Evolutionary conservation across 1,140 invertebrate species (phyloP).

Genomic region (Forficula auricularia): DNA sequence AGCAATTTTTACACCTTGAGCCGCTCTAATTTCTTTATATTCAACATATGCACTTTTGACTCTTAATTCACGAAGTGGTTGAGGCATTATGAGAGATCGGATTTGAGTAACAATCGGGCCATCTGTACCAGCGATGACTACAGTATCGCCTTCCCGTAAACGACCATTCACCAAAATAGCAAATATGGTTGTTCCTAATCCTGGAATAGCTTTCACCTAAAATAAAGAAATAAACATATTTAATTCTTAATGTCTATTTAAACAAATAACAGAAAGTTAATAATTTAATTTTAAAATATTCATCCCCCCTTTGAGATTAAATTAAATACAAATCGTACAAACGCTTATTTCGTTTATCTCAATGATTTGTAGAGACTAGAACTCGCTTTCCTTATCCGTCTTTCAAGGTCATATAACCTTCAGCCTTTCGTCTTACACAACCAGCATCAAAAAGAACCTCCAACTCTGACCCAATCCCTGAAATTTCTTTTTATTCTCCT

Average conservation of each 20-base stretch:
- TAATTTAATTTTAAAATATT: background rate
- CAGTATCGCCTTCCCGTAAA: constrained; percentile 79
- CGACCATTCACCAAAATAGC: constrained; percentile 94
- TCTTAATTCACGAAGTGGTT: constrained; percentile 91
- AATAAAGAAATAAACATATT: constrained; percentile 87
- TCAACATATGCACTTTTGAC: constrained; percentile 96
- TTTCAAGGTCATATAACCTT: no score
- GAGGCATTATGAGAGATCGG: constrained; percentile 88
- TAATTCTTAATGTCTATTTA: background rate
- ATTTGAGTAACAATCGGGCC: constrained; percentile 97
- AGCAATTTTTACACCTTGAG: constrained; percentile 96
- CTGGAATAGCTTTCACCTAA: constrained; percentile 95
- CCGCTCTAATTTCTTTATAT: constrained; percentile 84
- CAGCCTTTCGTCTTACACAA: no score
- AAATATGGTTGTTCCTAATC: constrained; percentile 96
- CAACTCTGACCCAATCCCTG: no score
- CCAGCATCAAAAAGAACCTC: no score
- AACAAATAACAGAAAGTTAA: background rate
- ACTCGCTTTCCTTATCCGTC: no score
- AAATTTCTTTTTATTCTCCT: no score
- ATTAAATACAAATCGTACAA: background rate
- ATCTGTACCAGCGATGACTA: constrained; percentile 91
- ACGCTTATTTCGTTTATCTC: no score
- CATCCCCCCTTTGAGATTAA: background rate
- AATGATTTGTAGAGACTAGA: no score